A percentile compares a stretch with the other conserved stretches of the same genome.
Evolutionary conservation across 1,140 invertebrate genomes (phyloP).

Genomic region (Heliconius nattereri): DNA sequence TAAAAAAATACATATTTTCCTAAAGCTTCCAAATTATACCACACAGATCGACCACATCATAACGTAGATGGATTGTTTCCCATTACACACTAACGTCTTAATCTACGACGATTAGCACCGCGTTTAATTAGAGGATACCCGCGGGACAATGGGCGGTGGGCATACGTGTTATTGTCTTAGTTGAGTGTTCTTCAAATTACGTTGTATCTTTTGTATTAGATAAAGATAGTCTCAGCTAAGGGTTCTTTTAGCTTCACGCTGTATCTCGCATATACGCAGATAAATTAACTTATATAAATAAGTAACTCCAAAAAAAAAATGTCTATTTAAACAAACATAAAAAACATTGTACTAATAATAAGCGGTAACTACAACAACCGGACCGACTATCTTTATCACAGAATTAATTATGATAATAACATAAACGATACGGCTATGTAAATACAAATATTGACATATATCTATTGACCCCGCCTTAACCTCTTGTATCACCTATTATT

Average conservation of each 20-base stretch:
- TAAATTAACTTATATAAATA: too few species aligned
- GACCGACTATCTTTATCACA: constrained; percentile 59
- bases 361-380: constrained; percentile 58
- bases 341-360: constrained; percentile 37
- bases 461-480: constrained; percentile 68
- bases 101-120: constrained; percentile 66
- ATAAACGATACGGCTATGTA: constrained; percentile 45
- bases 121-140: constrained; percentile 64
- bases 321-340: too few species aligned
- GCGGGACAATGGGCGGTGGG: constrained; percentile 59
- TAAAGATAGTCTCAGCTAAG: too few species aligned
- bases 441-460: constrained; percentile 74
- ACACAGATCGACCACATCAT: constrained; percentile 43
- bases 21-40: constrained; percentile 34
- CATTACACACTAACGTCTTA: constrained; percentile 68
- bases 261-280: too few species aligned
- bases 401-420: constrained; percentile 63
- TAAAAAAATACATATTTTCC: background rate
- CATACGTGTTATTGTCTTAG: constrained; percentile 48
- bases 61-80: constrained; percentile 64
- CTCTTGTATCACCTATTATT: constrained; percentile 70
- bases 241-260: background rate
- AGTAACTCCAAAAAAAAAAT: too few species aligned
- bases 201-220: constrained; percentile 18
- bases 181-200: constrained; percentile 29